These are phyloP conservation scores for Steinernema scapterisci DNA, from an alignment of 2,888 invertebrate genomes.

Conservation along the genomic window DNA sequence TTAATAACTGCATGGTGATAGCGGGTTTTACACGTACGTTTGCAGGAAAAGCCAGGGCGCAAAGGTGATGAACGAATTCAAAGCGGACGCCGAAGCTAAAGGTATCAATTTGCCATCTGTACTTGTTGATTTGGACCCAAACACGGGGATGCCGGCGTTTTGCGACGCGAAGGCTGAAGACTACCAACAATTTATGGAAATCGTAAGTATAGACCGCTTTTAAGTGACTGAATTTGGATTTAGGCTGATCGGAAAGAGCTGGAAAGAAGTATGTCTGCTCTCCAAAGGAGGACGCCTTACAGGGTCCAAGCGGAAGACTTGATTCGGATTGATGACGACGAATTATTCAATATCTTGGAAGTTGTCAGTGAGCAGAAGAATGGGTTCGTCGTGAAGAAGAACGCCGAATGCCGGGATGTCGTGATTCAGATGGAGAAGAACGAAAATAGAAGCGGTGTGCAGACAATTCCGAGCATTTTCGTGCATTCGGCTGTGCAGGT, in stretches of 20 bases:
- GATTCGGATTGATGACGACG: conserved; percentile 14
- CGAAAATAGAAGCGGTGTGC: neutral
- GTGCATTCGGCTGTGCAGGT: neutral
- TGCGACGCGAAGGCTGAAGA: conserved; percentile 24
- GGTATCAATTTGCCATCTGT: conserved; percentile 57
- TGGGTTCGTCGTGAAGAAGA: conserved; percentile 17
- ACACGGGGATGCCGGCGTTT: conserved; percentile 53
- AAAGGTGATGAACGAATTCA: conserved; percentile 64
- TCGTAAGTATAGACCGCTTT: neutral
- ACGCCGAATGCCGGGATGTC: neutral
- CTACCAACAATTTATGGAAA: conserved; percentile 13
- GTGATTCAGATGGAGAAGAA: conserved; percentile 14
- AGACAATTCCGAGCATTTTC: neutral
- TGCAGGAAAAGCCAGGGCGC: conserved; percentile 35
- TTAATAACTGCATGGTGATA: neutral
- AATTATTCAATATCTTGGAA: conserved; percentile 13
- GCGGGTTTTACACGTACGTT: neutral
- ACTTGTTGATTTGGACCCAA: conserved; percentile 60
- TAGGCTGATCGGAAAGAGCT: conserved; percentile 20
- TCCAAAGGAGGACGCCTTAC: conserved; percentile 9
- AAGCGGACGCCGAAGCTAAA: conserved; percentile 53
- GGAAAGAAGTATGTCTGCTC: neutral
- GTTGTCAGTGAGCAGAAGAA: neutral
- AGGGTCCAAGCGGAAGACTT: conserved; percentile 14
- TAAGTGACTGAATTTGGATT: neutral